Base-by-base conservation (phyloP, 2,888 invertebrate genomes). In the Chloromyia formosa region DNA sequence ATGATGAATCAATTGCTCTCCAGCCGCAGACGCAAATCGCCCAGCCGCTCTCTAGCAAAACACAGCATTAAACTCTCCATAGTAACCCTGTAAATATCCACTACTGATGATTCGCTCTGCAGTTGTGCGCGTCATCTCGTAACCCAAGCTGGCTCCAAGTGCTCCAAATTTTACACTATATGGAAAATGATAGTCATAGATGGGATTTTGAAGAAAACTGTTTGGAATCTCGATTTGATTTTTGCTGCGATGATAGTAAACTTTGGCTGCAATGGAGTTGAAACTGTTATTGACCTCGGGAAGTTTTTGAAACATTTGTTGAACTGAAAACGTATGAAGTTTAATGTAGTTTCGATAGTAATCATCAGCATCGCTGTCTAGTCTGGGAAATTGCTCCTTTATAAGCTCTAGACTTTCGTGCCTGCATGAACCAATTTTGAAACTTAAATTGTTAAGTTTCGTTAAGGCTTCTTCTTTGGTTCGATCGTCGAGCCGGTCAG, bases 401-500 rank as follows among this genome's bases (percentile, higher is more conserved):
- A 71, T 14, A 5, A 23, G 4, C 10, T 42, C 14, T 12, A 12
- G 14, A 1, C 1, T 16, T 1, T 10, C 14, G 12, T 40, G n/a
- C 2, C 42, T 42, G n/a, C 22, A 42, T 18, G 2, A 56, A 14
- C 76, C 75, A 40, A 76, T 69, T 10, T 62, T 61, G 18, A 69
- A 42, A 10, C 20, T 7, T 35, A 76, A 14, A 10, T 20, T 42
- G 14, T 49, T 18, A 18, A 76, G n/a, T 62, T 76, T 76, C 3
- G 12, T 1, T 1, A 42, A 7, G 10, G 75, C 76, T 40, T 56
- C 60, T 4, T 27, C 42, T 42, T 20, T 54, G 10, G 76, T 73
- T 49, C 54, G 14, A 27, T 35, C 27, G 12, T 76, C 76, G 5
- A 76, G 10, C 76, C 75, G 73, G n/a, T 53, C 45, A 14, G 68